A percentile compares a stretch with the other conserved stretches of the same genome.
phyloP scores from a whole-genome alignment of 2,888 invertebrate species.

The Rhopalosiphum nymphaeae region DNA sequence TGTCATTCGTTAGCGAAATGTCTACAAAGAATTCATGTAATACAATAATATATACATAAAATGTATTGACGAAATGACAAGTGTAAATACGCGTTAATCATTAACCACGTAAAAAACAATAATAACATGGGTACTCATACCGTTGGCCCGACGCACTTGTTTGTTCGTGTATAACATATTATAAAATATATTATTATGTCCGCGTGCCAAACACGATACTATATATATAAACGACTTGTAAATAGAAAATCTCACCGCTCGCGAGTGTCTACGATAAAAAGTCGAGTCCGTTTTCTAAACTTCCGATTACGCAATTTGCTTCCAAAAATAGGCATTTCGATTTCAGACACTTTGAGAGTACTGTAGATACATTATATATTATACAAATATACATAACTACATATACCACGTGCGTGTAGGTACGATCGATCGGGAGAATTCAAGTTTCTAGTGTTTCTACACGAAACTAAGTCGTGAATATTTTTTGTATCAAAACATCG shows the following conservation, averaged over 20 bases:
- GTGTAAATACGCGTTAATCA: slow-evolving; percentile 28
- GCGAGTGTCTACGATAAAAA: not conserved
- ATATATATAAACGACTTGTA: not conserved
- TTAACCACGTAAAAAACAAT: not conserved
- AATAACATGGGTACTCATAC: not conserved
- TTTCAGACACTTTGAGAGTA: not conserved
- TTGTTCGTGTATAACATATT: not conserved
- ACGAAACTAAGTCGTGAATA: too few species aligned
- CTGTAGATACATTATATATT: not conserved
- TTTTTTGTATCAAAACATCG: too few species aligned
- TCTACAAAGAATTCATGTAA: not conserved
- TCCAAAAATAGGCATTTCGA: not conserved
- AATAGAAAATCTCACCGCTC: not conserved
- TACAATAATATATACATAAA: not conserved
- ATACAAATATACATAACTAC: too few species aligned
- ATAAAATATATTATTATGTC: not conserved
- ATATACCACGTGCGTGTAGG: too few species aligned
- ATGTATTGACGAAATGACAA: not conserved
- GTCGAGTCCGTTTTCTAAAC: not conserved
- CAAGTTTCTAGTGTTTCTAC: too few species aligned
- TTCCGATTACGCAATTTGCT: not conserved
- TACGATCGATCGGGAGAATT: too few species aligned
- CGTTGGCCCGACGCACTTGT: not conserved
- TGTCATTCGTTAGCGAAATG: slow-evolving; percentile 2
- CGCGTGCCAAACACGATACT: not conserved